Conservation (phyloP, 2,797 vertebrate genomes). For the Enteromius afrohamiltoni region DNA sequence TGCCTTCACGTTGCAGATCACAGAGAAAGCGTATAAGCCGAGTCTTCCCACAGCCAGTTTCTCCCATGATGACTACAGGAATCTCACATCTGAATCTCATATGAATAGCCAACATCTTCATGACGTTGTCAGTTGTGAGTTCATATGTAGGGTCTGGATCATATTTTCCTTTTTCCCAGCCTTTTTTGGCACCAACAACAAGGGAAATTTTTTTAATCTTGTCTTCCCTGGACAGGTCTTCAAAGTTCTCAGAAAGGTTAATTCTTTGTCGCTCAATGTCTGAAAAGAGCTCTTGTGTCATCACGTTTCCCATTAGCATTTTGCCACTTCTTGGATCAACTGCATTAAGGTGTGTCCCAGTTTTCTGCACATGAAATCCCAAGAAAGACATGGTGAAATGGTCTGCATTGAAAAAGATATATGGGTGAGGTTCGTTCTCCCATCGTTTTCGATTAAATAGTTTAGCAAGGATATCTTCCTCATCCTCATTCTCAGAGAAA, state of each 20-base stretch:
- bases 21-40: slow-evolving; percentile 81
- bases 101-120: slow-evolving; percentile 85
- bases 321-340: slow-evolving; percentile 68
- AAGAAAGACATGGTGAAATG: slow-evolving; percentile 81
- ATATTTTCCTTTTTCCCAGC: slow-evolving; percentile 56
- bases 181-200: slow-evolving; percentile 75
- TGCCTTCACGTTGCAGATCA: slow-evolving; percentile 73
- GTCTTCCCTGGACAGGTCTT: slow-evolving; percentile 67
- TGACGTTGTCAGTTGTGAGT: slow-evolving; percentile 82
- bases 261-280: slow-evolving; percentile 74
- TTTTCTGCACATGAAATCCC: slow-evolving; percentile 75
- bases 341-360: slow-evolving; percentile 62
- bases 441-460: slow-evolving; percentile 71
- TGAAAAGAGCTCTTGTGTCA: slow-evolving; percentile 70
- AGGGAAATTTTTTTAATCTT: slow-evolving; percentile 77
- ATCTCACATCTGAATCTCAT: slow-evolving; percentile 83
- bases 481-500: slow-evolving; percentile 20
- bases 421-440: slow-evolving; percentile 81
- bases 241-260: slow-evolving; percentile 78
- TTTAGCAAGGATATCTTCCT: slow-evolving; percentile 62
- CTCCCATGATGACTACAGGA: slow-evolving; percentile 84
- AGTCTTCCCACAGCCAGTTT: slow-evolving; percentile 84
- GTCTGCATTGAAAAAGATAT: slow-evolving; percentile 83
- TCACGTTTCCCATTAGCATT: slow-evolving; percentile 73
- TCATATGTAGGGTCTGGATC: slow-evolving; percentile 83